Evolutionary conservation across 2,888 invertebrate genomes (phyloP).

Genomic region (Atethmia centrago): DNA sequence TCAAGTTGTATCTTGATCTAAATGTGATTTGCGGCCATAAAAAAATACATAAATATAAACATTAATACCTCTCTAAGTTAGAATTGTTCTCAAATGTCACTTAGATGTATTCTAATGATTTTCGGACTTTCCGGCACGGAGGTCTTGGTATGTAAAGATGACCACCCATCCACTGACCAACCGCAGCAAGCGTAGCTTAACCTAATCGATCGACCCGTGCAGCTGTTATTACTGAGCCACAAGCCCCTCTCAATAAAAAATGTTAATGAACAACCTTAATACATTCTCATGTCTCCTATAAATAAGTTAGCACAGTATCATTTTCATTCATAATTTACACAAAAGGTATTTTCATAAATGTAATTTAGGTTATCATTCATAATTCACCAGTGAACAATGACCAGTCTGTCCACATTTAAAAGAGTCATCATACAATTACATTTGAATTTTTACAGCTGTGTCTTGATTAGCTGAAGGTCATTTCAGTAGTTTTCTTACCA

Average conservation of each 20-base stretch:
- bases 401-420: not conserved
- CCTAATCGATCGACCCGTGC: too few species aligned
- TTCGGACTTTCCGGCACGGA: too few species aligned
- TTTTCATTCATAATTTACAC: slow-evolving; percentile 11
- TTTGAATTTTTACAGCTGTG: slow-evolving; percentile 2
- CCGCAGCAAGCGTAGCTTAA: too few species aligned
- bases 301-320: not conserved
- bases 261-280: not conserved
- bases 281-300: not conserved
- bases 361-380: not conserved
- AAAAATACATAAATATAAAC: too few species aligned
- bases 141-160: too few species aligned
- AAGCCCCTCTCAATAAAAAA: not conserved
- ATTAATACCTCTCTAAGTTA: too few species aligned
- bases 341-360: not conserved
- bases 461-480: not conserved
- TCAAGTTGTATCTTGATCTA: too few species aligned
- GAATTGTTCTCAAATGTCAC: too few species aligned
- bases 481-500: not conserved
- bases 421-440: not conserved
- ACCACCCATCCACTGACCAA: too few species aligned
- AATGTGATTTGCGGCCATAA: too few species aligned
- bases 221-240: too few species aligned
- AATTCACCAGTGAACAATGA: not conserved
- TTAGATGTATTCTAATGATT: too few species aligned